A percentile compares a stretch with the other conserved stretches of the same genome.
These are phyloP conservation scores for Melinaea menophilus DNA, from an alignment of 2,888 invertebrate genomes.

Conservation along the genomic window DNA sequence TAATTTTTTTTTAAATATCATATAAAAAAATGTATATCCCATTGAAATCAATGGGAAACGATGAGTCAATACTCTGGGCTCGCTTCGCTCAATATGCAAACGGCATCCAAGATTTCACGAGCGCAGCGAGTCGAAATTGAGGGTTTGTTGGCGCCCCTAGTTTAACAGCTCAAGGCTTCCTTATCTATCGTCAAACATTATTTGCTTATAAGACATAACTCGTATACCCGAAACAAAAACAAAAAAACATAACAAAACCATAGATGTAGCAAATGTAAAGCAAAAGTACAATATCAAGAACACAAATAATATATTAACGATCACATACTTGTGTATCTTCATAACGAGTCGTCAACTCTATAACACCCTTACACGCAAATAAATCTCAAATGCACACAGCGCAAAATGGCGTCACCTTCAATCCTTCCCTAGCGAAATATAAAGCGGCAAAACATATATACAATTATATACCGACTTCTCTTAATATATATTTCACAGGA, in stretches of 20 bases:
- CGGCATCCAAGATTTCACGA: too few relatives aligned
- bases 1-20: too few relatives aligned
- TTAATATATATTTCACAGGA: too few relatives aligned
- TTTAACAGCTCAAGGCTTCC: neutral
- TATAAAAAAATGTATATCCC: too few relatives aligned
- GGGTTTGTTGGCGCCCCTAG: neutral
- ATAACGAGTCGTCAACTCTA: conserved; percentile 30
- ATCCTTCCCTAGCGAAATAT: conserved; percentile 43
- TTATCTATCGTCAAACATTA: conserved; percentile 32
- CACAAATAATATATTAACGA: conserved; percentile 37
- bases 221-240: conserved; percentile 27
- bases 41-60: too few relatives aligned
- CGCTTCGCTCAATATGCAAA: too few relatives aligned
- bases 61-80: too few relatives aligned
- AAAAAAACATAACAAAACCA: conserved; percentile 21
- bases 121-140: too few relatives aligned
- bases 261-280: conserved; percentile 59
- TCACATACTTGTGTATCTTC: conserved; percentile 71
- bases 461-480: conserved; percentile 35
- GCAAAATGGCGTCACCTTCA: conserved; percentile 35
- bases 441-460: conserved; percentile 73
- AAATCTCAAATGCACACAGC: conserved; percentile 62
- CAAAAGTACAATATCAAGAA: conserved; percentile 43
- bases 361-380: conserved; percentile 49
- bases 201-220: conserved; percentile 38